A percentile compares a stretch with the other conserved stretches of the same genome.
Conservation (phyloP, 2,113 vertebrate genomes). For the Hylia prasina region DNA sequence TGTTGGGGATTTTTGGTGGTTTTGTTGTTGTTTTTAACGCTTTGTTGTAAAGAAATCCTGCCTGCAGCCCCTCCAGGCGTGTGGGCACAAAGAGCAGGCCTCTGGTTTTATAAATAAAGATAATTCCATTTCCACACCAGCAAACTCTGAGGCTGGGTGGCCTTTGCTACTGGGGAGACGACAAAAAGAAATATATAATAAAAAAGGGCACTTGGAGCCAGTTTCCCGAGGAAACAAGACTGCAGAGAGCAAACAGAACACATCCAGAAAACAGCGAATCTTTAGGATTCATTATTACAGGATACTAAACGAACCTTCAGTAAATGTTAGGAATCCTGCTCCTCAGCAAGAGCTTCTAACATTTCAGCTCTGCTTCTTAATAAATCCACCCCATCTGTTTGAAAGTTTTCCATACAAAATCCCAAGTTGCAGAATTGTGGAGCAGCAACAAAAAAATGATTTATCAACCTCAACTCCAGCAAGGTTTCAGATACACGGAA, state of each 20-base stretch:
- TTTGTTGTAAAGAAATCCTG: background rate
- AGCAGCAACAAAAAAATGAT: background rate
- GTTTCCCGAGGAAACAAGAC: background rate
- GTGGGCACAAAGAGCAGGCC: background rate
- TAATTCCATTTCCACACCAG: fast-evolving
- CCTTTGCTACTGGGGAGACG: fast-evolving
- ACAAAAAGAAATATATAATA: fast-evolving
- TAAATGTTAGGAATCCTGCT: background rate
- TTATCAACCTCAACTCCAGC: background rate
- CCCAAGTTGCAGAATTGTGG: background rate
- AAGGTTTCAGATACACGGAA: background rate
- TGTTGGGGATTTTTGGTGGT: too few species aligned
- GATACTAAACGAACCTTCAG: fast-evolving
- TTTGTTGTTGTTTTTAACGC: too few species aligned
- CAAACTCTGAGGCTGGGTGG: fast-evolving
- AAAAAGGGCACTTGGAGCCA: too few species aligned
- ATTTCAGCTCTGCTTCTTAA: background rate
- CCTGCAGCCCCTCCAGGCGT: background rate
- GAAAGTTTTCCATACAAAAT: background rate
- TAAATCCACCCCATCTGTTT: background rate
- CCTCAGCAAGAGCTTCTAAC: background rate
- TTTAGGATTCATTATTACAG: fast-evolving
- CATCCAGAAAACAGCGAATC: fast-evolving
- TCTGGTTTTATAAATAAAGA: background rate
- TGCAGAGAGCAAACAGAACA: background rate